These are phyloP conservation scores for Epizoanthus ramosus DNA, from an alignment of 92 coral and sea anemone genomes.

Conservation along the genomic window DNA sequence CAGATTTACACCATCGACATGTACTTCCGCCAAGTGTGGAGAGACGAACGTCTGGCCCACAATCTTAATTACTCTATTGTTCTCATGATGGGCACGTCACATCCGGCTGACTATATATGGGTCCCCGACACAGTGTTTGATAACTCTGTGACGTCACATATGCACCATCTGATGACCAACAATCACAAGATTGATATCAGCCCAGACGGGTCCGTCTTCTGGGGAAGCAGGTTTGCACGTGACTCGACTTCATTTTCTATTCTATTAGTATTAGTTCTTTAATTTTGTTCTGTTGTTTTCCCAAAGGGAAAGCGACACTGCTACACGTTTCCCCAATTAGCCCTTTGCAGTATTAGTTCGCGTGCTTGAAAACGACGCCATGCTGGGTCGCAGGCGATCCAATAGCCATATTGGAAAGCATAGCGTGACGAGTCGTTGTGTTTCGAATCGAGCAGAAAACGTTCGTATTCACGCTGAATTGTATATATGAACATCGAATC, in stretches of 20 bases:
- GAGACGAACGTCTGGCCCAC: conserved; percentile 47
- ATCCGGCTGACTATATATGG: conserved; percentile 58
- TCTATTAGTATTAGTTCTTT: no score
- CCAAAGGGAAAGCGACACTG: no score
- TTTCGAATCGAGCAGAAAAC: no score
- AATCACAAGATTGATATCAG: conserved; percentile 48
- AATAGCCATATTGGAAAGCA: no score
- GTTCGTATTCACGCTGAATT: no score
- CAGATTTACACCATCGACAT: conserved; percentile 46
- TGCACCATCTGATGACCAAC: conserved; percentile 50
- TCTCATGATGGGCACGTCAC: conserved; percentile 48
- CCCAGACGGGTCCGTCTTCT: conserved; percentile 48
- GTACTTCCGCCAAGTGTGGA: conserved; percentile 59
- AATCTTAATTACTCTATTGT: conserved; percentile 44
- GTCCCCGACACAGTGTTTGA: conserved; percentile 55
- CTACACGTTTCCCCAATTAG: no score
- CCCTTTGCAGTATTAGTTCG: no score
- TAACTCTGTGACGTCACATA: conserved; percentile 52
- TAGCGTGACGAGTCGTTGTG: no score
- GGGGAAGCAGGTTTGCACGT: conserved; percentile 38
- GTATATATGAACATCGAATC: no score
- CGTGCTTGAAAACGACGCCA: no score
- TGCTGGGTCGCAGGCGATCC: no score
- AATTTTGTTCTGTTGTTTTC: no score
- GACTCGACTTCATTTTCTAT: neutral